A percentile compares a stretch with the other conserved stretches of the same genome.
Conservation (phyloP, 2,113 vertebrate genomes). For the Hipposideros armiger region DNA sequence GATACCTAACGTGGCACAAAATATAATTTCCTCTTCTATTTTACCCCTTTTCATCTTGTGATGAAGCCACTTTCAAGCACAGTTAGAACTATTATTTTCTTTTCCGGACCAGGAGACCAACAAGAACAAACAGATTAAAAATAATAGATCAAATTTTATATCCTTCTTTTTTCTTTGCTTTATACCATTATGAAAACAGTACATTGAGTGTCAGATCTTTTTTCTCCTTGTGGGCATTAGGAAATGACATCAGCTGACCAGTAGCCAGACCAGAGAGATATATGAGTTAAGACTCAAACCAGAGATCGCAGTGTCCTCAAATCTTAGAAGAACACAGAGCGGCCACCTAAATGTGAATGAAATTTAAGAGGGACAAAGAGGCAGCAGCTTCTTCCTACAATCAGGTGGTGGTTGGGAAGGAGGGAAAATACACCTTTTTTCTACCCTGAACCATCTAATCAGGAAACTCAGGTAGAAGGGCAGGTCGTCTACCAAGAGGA, state of each 20-base stretch:
- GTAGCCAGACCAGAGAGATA: neutral
- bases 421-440: neutral
- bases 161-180: constrained; percentile 28
- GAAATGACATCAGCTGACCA: neutral
- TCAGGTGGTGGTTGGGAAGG: neutral
- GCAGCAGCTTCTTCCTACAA: neutral
- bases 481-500: neutral
- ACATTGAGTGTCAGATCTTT: neutral
- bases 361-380: neutral
- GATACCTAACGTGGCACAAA: constrained; percentile 74
- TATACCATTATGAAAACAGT: neutral
- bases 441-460: neutral
- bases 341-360: neutral
- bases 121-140: constrained; percentile 54
- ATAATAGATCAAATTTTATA: neutral
- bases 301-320: neutral
- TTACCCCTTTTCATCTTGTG: constrained; percentile 64
- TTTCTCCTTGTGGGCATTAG: neutral
- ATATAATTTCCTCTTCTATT: constrained; percentile 38
- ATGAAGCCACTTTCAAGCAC: constrained; percentile 70
- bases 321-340: neutral
- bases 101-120: constrained; percentile 38
- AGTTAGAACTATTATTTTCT: constrained; percentile 51
- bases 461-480: neutral
- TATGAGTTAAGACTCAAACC: neutral